phyloP scores from a whole-genome alignment of 2,113 vertebrate species.

The Pseudorhombus dupliciocellatus region DNA sequence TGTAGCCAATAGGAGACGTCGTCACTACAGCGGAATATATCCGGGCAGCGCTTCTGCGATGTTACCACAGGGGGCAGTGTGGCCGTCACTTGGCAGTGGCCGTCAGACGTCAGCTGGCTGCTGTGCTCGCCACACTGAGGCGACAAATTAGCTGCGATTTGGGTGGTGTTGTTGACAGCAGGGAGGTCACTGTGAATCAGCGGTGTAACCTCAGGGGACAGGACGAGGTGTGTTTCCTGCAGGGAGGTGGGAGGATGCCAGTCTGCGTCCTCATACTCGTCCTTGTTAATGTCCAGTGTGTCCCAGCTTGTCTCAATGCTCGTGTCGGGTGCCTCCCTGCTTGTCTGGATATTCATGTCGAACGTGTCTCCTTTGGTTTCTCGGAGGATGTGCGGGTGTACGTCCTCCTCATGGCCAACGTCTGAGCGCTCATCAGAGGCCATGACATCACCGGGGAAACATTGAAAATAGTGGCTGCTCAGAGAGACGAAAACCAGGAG shows the following conservation, averaged over 20 bases:
- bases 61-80: slow-evolving; percentile 75
- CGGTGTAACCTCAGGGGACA: slow-evolving; percentile 3
- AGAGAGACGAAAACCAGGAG: slow-evolving; percentile 31
- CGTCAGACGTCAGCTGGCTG: slow-evolving; percentile 68
- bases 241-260: slow-evolving; percentile 48
- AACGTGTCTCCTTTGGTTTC: background rate
- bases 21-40: slow-evolving; percentile 85
- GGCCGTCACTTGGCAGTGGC: slow-evolving; percentile 79
- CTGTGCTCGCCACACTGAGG: slow-evolving; percentile 40
- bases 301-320: slow-evolving; percentile 27
- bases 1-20: slow-evolving; percentile 85
- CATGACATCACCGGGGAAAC: background rate
- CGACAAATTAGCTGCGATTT: background rate
- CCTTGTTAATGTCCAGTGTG: background rate
- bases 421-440: slow-evolving; percentile 27
- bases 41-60: slow-evolving; percentile 76
- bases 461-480: background rate
- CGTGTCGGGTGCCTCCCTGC: slow-evolving; percentile 3
- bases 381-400: background rate
- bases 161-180: rapidly evolving
- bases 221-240: background rate
- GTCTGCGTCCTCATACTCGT: slow-evolving; percentile 26
- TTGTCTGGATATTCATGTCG: background rate
- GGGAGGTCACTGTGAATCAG: background rate
- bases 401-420: slow-evolving; percentile 18